Evolutionary conservation across 2,888 invertebrate genomes (phyloP).

Genomic region (Drosophila affinis): DNA sequence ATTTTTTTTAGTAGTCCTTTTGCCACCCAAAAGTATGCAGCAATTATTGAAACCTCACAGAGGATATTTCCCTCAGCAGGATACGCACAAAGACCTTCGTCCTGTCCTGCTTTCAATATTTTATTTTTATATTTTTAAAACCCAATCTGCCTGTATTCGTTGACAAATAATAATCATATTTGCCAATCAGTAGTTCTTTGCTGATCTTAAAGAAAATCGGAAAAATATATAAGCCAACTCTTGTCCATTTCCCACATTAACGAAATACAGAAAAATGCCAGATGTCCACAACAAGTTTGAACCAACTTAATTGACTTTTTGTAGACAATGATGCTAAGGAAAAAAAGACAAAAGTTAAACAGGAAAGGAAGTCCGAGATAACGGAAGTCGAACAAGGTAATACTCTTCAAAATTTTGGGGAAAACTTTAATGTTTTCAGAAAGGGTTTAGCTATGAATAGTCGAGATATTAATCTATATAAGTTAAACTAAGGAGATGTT

Average conservation of each 20-base stretch:
- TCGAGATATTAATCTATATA: too few relatives aligned
- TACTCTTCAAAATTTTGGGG: neutral
- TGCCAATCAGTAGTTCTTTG: neutral
- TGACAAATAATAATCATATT: neutral
- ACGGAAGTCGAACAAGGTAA: neutral
- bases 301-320: constrained; percentile 74
- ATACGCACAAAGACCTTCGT: neutral
- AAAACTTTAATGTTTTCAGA: neutral
- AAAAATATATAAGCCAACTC: constrained; percentile 8
- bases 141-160: neutral
- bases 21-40: neutral
- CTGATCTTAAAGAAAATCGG: neutral
- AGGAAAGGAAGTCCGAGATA: neutral
- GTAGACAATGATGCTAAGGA: constrained; percentile 22
- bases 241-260: constrained; percentile 36
- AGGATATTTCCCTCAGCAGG: neutral
- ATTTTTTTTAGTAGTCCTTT: neutral
- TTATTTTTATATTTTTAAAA: neutral
- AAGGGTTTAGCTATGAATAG: too few relatives aligned
- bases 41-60: neutral
- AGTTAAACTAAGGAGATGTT: too few relatives aligned
- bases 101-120: too few relatives aligned
- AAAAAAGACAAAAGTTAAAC: constrained; percentile 22
- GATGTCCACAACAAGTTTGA: constrained; percentile 44
- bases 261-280: constrained; percentile 22